Base-by-base conservation (phyloP, 2,888 invertebrate species). In the Gandaritis pyraliata region DNA sequence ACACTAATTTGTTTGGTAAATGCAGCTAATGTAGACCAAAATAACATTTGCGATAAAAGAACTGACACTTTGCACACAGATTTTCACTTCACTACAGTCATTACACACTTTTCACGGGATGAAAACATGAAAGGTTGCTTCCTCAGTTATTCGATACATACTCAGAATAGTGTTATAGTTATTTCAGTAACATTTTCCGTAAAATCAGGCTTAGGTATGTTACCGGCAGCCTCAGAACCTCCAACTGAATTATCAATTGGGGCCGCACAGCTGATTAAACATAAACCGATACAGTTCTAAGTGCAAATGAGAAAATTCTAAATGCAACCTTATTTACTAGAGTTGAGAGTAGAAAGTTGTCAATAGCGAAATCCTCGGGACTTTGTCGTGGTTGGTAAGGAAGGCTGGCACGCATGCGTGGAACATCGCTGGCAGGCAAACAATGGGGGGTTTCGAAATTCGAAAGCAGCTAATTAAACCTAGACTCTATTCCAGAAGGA, bases 161-260 rank as follows among this genome's bases (percentile, higher is more conserved):
- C 39, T 18, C 15, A 23, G n/a, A 38, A 43, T 45, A 11, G 5
- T 18, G 10, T 7, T 18, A 18, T 30, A 39, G n/a, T 50, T 5
- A 39, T 29, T 39, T 18, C 29, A 50, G 8, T 16, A 36, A 12
- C 11, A 39, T 69, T 72, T 71, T 68, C 64, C 65, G 69, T 58
- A 66, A 66, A 69, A 69, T 65, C 69, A 72, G 75, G 76, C 79
- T 76, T 78, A 81, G 80, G 78, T 70, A 73, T 72, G 67, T 70
- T 75, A 77, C 81, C 87, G 85, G 87, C 81, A 81, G 83, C 74
- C 82, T 80, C 75, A 75, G 73, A 71, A 74, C 74, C 29, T 66
- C 76, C 86, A 87, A 90, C 90, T 89, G 81, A 90, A 90, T 90
- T 90, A 90, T 86, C 87, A 87, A 88, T 85, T 81, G 85, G 81